These are phyloP conservation scores for Hippocampus abdominalis DNA, from an alignment of 2,113 vertebrate genomes.

Conservation along the genomic window DNA sequence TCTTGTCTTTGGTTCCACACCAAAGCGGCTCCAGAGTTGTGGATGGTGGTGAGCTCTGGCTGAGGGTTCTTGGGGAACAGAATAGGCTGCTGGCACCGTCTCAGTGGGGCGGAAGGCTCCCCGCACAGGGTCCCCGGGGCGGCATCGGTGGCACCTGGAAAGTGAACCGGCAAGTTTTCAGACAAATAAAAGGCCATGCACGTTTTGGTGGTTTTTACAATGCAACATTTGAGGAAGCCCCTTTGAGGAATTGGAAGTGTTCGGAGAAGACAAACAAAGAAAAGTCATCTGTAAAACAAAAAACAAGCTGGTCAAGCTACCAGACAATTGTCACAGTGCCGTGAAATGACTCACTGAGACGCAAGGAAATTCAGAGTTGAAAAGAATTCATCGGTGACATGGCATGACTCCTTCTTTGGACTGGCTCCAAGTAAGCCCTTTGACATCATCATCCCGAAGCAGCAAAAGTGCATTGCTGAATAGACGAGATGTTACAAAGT, in stretches of 20 bases:
- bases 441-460: too few relatives aligned
- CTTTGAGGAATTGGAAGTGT: not conserved
- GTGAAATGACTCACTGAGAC: not conserved
- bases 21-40: conserved; percentile 63
- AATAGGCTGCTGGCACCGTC: conserved; percentile 72
- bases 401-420: too few relatives aligned
- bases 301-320: too few relatives aligned
- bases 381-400: too few relatives aligned
- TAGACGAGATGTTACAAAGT: too few relatives aligned
- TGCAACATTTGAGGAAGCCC: not conserved
- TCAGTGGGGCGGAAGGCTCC: conserved; percentile 74
- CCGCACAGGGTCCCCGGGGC: conserved; percentile 73
- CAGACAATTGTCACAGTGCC: too few relatives aligned
- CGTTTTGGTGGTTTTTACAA: too few relatives aligned
- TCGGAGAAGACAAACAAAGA: not conserved
- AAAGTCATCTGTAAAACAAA: too few relatives aligned
- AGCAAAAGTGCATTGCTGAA: too few relatives aligned
- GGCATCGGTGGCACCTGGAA: conserved; percentile 50
- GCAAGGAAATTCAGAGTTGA: too few relatives aligned
- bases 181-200: not conserved
- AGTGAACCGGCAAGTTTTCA: not conserved
- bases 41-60: conserved; percentile 65
- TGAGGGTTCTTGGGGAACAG: conserved; percentile 68
- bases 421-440: too few relatives aligned
- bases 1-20: conserved; percentile 57